These are phyloP conservation scores for Mylabris sibirica DNA, from an alignment of 2,888 invertebrate genomes.

Conservation along the genomic window DNA sequence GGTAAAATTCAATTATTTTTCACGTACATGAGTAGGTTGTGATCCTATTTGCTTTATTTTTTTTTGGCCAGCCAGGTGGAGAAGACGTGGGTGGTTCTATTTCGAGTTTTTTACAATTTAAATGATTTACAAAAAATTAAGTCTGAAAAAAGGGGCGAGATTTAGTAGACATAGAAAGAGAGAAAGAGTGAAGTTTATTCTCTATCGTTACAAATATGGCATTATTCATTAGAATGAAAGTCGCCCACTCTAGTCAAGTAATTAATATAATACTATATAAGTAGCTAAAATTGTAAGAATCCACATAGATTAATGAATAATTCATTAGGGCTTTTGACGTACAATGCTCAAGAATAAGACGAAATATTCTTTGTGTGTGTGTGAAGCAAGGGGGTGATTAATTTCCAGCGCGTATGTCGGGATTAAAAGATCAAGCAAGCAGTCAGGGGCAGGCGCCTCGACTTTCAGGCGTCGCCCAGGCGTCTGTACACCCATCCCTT, in stretches of 20 bases:
- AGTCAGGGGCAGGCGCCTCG: slow-evolving; percentile 60
- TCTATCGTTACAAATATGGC: slow-evolving; percentile 22
- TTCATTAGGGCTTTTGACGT: slow-evolving; percentile 57
- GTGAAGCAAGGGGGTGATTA: slow-evolving; percentile 56
- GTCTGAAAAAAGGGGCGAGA: no score
- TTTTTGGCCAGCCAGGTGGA: neutral
- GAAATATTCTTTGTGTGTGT: slow-evolving; percentile 19
- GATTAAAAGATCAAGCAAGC: slow-evolving; percentile 62
- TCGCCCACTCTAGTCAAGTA: slow-evolving; percentile 42
- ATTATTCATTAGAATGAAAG: slow-evolving; percentile 35
- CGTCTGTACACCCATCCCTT: slow-evolving; percentile 51
- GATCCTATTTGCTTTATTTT: neutral
- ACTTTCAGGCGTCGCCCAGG: slow-evolving; percentile 59
- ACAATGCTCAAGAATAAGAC: slow-evolving; percentile 49
- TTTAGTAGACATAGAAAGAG: neutral
- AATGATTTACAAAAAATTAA: neutral
- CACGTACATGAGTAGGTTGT: neutral
- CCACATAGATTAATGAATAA: slow-evolving; percentile 59
- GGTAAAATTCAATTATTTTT: neutral
- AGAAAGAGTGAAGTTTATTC: neutral
- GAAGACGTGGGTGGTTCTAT: neutral
- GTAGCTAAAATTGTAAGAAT: slow-evolving; percentile 57
- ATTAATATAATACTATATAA: slow-evolving; percentile 54
- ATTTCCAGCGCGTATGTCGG: slow-evolving; percentile 62
- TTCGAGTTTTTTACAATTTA: slow-evolving; percentile 14